phyloP scores from a whole-genome alignment of 1,140 invertebrate species.

The Idris sp. region DNA sequence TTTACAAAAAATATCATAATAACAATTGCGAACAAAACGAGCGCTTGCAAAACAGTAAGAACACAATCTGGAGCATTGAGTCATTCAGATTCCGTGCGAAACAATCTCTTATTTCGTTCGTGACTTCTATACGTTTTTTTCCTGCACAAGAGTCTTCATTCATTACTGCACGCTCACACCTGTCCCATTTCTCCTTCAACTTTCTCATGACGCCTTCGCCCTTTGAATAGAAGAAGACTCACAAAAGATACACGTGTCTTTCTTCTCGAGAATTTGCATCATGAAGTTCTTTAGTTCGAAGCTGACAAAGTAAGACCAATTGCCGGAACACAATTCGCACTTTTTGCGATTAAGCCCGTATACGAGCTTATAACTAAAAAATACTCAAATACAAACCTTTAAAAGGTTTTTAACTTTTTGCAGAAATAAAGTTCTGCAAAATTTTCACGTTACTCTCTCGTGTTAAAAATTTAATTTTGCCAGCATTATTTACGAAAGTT shows the following conservation, averaged over 20 bases:
- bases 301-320: slow-evolving; percentile 60
- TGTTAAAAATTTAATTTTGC: slow-evolving; percentile 44
- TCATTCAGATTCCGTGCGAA: slow-evolving; percentile 22
- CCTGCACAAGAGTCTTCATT: slow-evolving; percentile 53
- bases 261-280: slow-evolving; percentile 54
- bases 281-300: slow-evolving; percentile 52
- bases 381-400: too few relatives aligned
- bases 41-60: slow-evolving; percentile 27
- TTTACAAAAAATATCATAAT: slow-evolving; percentile 28
- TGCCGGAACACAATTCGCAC: slow-evolving; percentile 60
- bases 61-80: slow-evolving; percentile 39
- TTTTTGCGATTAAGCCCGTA: slow-evolving; percentile 57
- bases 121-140: slow-evolving; percentile 38
- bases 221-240: slow-evolving; percentile 50
- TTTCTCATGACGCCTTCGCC: slow-evolving; percentile 45
- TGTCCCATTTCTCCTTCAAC: slow-evolving; percentile 58
- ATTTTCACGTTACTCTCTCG: slow-evolving; percentile 11
- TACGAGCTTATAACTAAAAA: slow-evolving; percentile 30
- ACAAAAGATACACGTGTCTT: slow-evolving; percentile 61
- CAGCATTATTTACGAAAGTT: slow-evolving; percentile 21
- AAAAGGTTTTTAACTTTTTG: slow-evolving; percentile 60
- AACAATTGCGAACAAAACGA: slow-evolving; percentile 28
- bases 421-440: slow-evolving; percentile 32
- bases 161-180: slow-evolving; percentile 52
- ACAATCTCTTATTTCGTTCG: slow-evolving; percentile 48